Base-by-base conservation (phyloP, 92 coral and sea anemone genomes). In the Phymanthus crucifer region DNA sequence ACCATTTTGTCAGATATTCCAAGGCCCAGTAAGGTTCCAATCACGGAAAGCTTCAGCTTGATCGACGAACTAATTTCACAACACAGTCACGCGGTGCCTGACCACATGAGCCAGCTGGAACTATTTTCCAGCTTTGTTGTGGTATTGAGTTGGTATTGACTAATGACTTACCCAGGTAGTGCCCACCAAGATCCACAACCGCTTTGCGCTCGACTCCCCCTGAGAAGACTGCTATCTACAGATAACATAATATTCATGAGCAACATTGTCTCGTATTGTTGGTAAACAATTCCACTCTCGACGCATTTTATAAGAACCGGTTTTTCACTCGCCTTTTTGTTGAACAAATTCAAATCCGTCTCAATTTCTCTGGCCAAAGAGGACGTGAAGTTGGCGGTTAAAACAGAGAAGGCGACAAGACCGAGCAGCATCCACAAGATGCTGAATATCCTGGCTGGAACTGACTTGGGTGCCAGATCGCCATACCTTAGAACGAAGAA, bases 371-470 rank as follows among this genome's bases (percentile, higher is more conserved):
- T 89, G 16, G 97, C 78, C 66, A 95, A 78, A n/a, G 99, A 95
- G n/a, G 98, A 93, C 43, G 99, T 93, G 47, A 95, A 86, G 86
- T 95, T 95, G 34, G 99, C 99, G 0, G 99, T 95, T 65, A 95
- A 93, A 23, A 95, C 97, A 47, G 99, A 95, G 70, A 95, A 95
- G 21, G 99, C 98, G 29, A 95, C 97, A 89, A 95, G 89, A 21
- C 99, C 99, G 6, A 95, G 83, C 34, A 95, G 56, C 99, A 95
- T 95, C 99, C 99, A 95, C 70, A 93, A 71, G 32, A 95, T 87
- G 57, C 97, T 93, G 85, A 89, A 95, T 79, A 93, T 27, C 1
- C 99, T 88, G 40, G 99, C 99, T 38, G 90, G 97, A 14, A 95
- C 84, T 21, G 99, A 95, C 83, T 92, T 89, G 14, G 99, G 99